A percentile compares a stretch with the other conserved stretches of the same genome.
phyloP scores from a whole-genome alignment of 2,888 invertebrate genomes.

The Spialia ferax region DNA sequence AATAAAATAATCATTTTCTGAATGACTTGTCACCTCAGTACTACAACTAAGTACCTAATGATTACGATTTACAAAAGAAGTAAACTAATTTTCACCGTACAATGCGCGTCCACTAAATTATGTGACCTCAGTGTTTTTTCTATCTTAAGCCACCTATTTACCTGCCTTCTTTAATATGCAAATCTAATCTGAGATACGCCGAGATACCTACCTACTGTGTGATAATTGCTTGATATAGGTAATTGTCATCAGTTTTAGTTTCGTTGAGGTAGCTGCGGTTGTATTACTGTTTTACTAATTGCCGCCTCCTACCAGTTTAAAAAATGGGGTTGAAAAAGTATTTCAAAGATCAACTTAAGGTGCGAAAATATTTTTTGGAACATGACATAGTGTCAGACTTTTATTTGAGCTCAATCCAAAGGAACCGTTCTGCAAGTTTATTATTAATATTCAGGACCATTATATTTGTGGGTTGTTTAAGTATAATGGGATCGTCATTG shows the following conservation, averaged over 20 bases:
- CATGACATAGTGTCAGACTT: constrained; percentile 66
- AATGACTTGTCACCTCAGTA: too few relatives aligned
- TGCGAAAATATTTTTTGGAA: constrained; percentile 58
- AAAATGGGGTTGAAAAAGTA: constrained; percentile 67
- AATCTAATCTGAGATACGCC: constrained; percentile 45
- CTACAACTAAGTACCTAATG: too few relatives aligned
- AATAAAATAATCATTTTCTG: too few relatives aligned
- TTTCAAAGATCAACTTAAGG: constrained; percentile 62
- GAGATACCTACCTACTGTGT: constrained; percentile 19
- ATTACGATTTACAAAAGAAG: too few relatives aligned
- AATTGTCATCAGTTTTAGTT: neutral
- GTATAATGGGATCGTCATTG: constrained; percentile 61
- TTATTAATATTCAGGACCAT: constrained; percentile 61
- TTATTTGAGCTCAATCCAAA: constrained; percentile 65
- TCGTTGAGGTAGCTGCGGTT: neutral
- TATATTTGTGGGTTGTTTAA: constrained; percentile 63
- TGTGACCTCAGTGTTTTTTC: too few relatives aligned
- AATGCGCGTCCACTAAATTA: neutral
- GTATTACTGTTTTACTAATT: too few relatives aligned
- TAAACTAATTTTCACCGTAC: too few relatives aligned
- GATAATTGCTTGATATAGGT: neutral
- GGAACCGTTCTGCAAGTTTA: constrained; percentile 60
- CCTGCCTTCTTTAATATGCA: constrained; percentile 37
- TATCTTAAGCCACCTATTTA: too few relatives aligned
- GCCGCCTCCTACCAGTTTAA: constrained; percentile 23